These are phyloP conservation scores for Pitta sordida DNA, from an alignment of 2,113 vertebrate species.

Conservation along the genomic window DNA sequence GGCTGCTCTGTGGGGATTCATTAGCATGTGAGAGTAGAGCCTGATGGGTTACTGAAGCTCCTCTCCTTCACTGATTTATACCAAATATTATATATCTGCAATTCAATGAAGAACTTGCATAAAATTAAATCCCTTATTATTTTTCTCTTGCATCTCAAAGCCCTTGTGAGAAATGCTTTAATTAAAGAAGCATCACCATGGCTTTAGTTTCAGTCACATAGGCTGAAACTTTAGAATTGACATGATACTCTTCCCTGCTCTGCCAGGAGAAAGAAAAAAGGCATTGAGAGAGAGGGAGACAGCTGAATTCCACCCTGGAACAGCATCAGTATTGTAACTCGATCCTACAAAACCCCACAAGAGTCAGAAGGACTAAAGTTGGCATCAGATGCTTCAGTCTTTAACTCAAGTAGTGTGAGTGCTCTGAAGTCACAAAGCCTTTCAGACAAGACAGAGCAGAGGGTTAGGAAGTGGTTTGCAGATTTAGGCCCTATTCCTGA, in stretches of 20 bases:
- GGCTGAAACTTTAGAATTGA: not conserved
- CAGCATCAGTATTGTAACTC: not conserved
- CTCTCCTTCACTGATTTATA: not conserved
- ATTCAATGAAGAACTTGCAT: constrained; percentile 51
- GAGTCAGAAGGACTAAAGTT: not conserved
- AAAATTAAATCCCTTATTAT: constrained; percentile 53
- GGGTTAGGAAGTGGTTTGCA: not conserved
- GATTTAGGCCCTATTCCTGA: not conserved
- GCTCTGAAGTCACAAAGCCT: not conserved
- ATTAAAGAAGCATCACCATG: constrained; percentile 58
- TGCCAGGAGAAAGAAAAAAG: not conserved
- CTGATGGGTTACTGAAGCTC: not conserved
- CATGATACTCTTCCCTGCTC: not conserved
- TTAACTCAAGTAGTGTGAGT: not conserved
- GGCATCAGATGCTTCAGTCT: not conserved
- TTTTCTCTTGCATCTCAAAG: constrained; percentile 27
- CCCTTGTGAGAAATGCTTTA: constrained; percentile 48
- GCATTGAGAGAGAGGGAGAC: not conserved
- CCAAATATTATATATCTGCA: constrained; percentile 16
- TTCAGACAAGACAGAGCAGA: not conserved
- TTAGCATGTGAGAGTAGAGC: not conserved
- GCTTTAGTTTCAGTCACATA: constrained; percentile 30
- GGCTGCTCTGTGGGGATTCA: not conserved
- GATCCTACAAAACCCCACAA: not conserved
- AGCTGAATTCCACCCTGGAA: not conserved